These are phyloP conservation scores for Gymnosoma rotundatum DNA, from an alignment of 2,888 invertebrate species.

Conservation along the genomic window DNA sequence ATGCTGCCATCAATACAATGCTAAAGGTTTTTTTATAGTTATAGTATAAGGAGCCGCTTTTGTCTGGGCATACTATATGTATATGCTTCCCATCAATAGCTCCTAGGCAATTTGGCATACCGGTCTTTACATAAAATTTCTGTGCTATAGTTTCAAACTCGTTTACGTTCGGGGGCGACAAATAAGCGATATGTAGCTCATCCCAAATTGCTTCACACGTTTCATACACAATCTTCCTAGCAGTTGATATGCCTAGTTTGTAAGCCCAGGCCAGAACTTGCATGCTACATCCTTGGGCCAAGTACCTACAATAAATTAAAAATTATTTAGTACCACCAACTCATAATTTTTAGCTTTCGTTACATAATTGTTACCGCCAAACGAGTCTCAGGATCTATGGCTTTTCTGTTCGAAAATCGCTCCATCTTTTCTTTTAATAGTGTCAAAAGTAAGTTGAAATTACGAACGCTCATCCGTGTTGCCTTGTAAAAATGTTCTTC, in stretches of 20 bases:
- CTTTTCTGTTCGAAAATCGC: conserved; percentile 3
- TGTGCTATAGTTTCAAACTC: background rate
- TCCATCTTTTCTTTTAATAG: background rate
- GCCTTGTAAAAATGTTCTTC: background rate
- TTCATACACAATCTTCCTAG: background rate
- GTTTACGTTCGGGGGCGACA: background rate
- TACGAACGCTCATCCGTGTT: background rate
- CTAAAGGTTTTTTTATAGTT: background rate
- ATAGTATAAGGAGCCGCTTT: background rate
- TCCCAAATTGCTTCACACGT: background rate
- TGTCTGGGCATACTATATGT: background rate
- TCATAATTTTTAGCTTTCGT: background rate
- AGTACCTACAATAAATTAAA: background rate
- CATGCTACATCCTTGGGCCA: background rate
- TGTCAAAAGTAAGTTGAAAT: background rate
- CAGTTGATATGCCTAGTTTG: no score
- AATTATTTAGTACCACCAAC: background rate
- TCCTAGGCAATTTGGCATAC: conserved; percentile 6
- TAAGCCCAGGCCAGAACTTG: background rate
- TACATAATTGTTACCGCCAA: background rate
- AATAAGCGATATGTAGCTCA: background rate
- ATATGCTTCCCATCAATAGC: background rate
- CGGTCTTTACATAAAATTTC: background rate
- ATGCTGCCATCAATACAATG: background rate
- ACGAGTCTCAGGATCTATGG: background rate